Evolutionary conservation across 2,113 vertebrate genomes (phyloP).

Genomic region (Orthonyx spaldingii): DNA sequence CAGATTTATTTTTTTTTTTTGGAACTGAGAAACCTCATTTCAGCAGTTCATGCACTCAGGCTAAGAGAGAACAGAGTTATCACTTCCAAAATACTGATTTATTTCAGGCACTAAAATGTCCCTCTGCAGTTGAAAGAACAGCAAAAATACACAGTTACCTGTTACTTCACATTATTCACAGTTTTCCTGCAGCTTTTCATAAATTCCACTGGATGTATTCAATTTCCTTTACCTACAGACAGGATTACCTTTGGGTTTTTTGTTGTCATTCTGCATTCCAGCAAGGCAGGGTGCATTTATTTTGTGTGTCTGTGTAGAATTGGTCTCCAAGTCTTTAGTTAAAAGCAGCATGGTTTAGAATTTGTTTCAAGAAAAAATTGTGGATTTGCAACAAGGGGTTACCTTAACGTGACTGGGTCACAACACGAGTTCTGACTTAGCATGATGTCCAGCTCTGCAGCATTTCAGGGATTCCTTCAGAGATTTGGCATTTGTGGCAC

Average conservation of each 20-base stretch:
- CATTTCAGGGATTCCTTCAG: not conserved
- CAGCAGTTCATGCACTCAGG: not conserved
- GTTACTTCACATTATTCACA: not conserved
- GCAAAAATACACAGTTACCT: not conserved
- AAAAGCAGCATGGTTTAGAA: not conserved
- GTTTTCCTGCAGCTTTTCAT: not conserved
- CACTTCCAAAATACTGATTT: not conserved
- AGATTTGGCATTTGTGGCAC: not conserved
- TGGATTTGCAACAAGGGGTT: not conserved
- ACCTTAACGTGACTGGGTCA: not conserved
- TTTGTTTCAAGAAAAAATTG: not conserved
- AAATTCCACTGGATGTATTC: not conserved
- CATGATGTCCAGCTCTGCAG: not conserved
- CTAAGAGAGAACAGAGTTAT: not conserved
- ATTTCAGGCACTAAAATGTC: not conserved
- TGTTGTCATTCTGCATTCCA: not conserved
- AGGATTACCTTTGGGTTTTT: not conserved
- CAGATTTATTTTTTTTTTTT: not conserved
- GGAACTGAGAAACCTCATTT: not conserved
- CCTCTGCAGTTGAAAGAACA: not conserved
- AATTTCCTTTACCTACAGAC: not conserved
- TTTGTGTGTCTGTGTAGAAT: not conserved
- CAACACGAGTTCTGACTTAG: not conserved
- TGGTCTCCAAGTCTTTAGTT: not conserved
- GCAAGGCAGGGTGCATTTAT: not conserved